A percentile compares a stretch with the other conserved stretches of the same genome.
These are phyloP conservation scores for Adelphocoris suturalis DNA, from an alignment of 2,888 invertebrate genomes.

Conservation along the genomic window DNA sequence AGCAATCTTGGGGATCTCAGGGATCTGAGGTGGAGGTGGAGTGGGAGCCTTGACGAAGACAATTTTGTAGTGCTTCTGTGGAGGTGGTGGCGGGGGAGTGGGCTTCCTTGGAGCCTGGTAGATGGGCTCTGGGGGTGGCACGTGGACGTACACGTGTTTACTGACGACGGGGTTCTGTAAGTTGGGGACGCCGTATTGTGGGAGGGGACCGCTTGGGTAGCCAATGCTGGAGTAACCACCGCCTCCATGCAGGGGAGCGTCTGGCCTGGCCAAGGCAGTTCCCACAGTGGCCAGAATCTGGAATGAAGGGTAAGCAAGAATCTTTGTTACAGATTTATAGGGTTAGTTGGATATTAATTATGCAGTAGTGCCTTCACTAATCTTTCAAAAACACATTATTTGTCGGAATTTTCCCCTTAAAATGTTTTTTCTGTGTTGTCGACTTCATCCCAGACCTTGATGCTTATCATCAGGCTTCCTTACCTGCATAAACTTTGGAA, in stretches of 20 bases:
- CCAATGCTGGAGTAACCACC: conserved; percentile 77
- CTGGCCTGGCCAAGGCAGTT: conserved; percentile 77
- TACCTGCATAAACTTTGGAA: no score
- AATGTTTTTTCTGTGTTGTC: no score
- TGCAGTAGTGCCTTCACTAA: no score
- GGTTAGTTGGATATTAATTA: no score
- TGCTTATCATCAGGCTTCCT: no score
- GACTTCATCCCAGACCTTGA: no score
- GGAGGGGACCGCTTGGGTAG: conserved; percentile 79
- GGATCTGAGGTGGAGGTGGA: conserved; percentile 80
- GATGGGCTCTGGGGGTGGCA: conserved; percentile 90
- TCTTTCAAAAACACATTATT: no score
- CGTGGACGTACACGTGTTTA: conserved; percentile 94
- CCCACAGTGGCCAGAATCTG: conserved; percentile 77
- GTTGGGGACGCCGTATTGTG: conserved; percentile 86
- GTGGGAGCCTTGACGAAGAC: conserved; percentile 88
- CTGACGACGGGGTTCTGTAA: conserved; percentile 87
- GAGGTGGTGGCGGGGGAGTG: conserved; percentile 79
- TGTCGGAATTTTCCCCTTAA: no score
- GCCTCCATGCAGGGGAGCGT: conserved; percentile 76
- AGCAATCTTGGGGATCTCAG: conserved; percentile 81
- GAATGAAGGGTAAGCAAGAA: conserved; percentile 23
- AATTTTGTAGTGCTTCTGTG: conserved; percentile 91
- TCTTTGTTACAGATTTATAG: no score
- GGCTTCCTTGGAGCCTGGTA: conserved; percentile 82